Evolutionary conservation across 2,797 vertebrate species (phyloP).

Genomic region (Phalanger gymnotis): DNA sequence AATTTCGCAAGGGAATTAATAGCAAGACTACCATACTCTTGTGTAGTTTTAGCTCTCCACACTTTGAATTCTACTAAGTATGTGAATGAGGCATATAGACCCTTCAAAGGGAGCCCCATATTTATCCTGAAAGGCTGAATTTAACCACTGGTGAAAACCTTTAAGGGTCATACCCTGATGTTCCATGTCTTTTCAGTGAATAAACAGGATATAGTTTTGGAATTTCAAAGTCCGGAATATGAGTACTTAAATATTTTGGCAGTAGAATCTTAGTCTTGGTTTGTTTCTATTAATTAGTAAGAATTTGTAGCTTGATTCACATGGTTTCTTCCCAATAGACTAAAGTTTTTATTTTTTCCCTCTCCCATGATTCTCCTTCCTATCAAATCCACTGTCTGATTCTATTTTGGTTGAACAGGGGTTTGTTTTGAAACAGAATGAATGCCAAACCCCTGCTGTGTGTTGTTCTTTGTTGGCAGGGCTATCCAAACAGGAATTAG

Average conservation of each 20-base stretch:
- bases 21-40: neutral
- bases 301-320: neutral
- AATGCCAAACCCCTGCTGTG: neutral
- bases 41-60: neutral
- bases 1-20: neutral
- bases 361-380: neutral
- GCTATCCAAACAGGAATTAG: neutral
- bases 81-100: neutral
- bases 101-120: neutral
- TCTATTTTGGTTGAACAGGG: neutral
- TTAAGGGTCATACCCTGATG: neutral
- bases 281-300: neutral
- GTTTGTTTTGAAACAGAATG: slow-evolving; percentile 20
- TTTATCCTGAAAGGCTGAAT: neutral
- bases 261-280: neutral
- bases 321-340: neutral
- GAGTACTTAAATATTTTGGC: neutral
- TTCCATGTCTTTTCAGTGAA: neutral
- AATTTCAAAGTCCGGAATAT: neutral
- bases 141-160: neutral
- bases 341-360: neutral
- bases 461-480: slow-evolving; percentile 1
- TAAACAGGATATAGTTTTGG: neutral
- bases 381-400: neutral
- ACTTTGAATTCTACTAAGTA: neutral